Base-by-base conservation (phyloP, 1,140 invertebrate species). In the Tenebrio molitor region DNA sequence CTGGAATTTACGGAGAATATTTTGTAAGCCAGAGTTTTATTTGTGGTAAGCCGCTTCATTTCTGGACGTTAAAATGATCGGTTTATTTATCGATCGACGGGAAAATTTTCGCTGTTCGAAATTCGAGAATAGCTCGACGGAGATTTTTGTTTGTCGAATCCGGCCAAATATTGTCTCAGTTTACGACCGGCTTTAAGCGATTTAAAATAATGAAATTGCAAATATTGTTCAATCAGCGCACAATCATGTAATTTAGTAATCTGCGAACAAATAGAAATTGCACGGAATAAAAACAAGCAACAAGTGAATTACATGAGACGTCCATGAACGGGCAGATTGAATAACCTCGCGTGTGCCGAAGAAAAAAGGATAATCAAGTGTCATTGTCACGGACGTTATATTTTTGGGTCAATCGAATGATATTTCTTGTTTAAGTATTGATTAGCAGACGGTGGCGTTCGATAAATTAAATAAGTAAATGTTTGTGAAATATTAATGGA, bases 401-500 rank as follows among this genome's bases (percentile, higher is more conserved):
- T n/a, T n/a, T n/a, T n/a, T n/a, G n/a, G n/a, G n/a, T n/a, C n/a
- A n/a, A n/a, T n/a, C n/a, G n/a, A n/a, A n/a, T n/a, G n/a, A n/a
- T n/a, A n/a, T n/a, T n/a, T n/a, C n/a, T n/a, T n/a, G n/a, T n/a
- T n/a, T n/a, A n/a, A n/a, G n/a, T n/a, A n/a, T n/a, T n/a, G n/a
- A n/a, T 33, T 33, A 33, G 29, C 29, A 33, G 10, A 33, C n/a
- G n/a, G n/a, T n/a, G n/a, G n/a, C n/a, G 29, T 33, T 4, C 29
- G 29, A 10, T 4, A 5, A 33, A 33, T 33, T 33, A 2, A 50
- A 19, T 17, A 21, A 4, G 12, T 2, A 15, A 44, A 8, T 16
- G 19, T 14, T 50, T 50, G 19, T 8, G 19, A 50, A 50, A 50
- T 50, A 21, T 50, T 50, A 50, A 50, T 19, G 19, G 16, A 50